A percentile compares a stretch with the other conserved stretches of the same genome.
phyloP scores from a whole-genome alignment of 2,888 invertebrate genomes.

The Galerucella nymphaeae region DNA sequence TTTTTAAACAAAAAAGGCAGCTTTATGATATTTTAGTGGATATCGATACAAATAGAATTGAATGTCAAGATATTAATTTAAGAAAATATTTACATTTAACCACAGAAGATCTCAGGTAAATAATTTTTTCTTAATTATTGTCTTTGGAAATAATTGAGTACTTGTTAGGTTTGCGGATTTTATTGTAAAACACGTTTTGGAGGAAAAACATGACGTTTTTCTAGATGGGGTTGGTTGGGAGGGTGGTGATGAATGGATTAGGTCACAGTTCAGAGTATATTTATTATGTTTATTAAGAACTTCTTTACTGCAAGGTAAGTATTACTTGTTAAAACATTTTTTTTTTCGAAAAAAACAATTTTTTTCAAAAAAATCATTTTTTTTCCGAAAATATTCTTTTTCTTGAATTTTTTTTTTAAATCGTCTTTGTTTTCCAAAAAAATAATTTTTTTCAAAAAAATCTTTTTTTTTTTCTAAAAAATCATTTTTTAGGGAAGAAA shows the following conservation, averaged over 20 bases:
- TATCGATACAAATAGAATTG: constrained; percentile 80
- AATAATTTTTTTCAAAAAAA: too few relatives aligned
- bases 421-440: too few relatives aligned
- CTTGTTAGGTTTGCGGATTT: constrained; percentile 83
- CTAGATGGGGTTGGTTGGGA: constrained; percentile 83
- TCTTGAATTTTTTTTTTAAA: too few relatives aligned
- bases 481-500: too few relatives aligned
- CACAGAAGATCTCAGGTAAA: constrained; percentile 87
- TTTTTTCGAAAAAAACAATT: too few relatives aligned
- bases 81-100: constrained; percentile 87
- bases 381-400: too few relatives aligned
- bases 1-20: constrained; percentile 95
- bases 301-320: constrained; percentile 76
- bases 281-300: constrained; percentile 84
- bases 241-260: constrained; percentile 97
- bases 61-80: constrained; percentile 81
- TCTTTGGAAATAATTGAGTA: not conserved
- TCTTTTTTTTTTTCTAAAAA: too few relatives aligned
- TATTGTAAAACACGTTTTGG: constrained; percentile 79
- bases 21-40: constrained; percentile 93
- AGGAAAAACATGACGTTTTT: constrained; percentile 76
- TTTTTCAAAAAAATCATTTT: not conserved
- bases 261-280: constrained; percentile 92
- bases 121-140: too few relatives aligned
- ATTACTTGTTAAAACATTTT: too few relatives aligned